Evolutionary conservation across 2,797 vertebrate genomes (phyloP), one percentile per base, ranked within the genome.

Genomic region (Megaceryle alcyon): DNA sequence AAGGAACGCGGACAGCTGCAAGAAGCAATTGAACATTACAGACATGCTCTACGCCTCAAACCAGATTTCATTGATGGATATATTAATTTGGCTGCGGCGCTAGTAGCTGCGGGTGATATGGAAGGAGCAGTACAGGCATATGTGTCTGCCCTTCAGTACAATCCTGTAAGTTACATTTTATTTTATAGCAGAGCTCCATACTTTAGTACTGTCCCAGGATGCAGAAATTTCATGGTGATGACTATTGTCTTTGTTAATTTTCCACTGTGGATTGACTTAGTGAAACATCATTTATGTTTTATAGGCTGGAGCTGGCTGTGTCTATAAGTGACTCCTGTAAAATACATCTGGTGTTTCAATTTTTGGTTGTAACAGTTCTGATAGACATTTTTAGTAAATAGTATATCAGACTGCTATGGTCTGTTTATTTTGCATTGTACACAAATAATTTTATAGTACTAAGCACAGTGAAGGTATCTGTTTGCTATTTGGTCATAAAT

Each of bases 61-160:
- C 99, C 99, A 16, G 99, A 99, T 96, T 99, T 99, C 97, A 99
- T 99, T 84, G 99, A 99, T 87, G 99, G 99, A 93, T 99, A 99
- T 96, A 99, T 99, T 97, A 99, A 99, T 97, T 97, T 99, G 97
- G 99, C 99, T 75, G 99, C 99, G 44, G 99, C 99, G 16, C 97
- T 99, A 90, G 99, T 99, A 95, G 99, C 99, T 46, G 99, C 99
- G 57, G 99, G 99, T 33, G 99, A 99, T 98, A 99, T 99, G 99
- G 99, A 99, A 98, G 99, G 99, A 97, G 99, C 99, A 41, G 99
- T 99, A 90, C 99, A 99, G 97, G 99, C 99, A 43, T 99, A 99
- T 9, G 99, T 99, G 76, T 99, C 99, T 75, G 99, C 99, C 79
- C 99, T 99, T 97, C 99, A 99, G 98, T 99, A 99, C 98, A 99